phyloP scores from a whole-genome alignment of 2,797 vertebrate genomes.

The Coregonus sp. region DNA sequence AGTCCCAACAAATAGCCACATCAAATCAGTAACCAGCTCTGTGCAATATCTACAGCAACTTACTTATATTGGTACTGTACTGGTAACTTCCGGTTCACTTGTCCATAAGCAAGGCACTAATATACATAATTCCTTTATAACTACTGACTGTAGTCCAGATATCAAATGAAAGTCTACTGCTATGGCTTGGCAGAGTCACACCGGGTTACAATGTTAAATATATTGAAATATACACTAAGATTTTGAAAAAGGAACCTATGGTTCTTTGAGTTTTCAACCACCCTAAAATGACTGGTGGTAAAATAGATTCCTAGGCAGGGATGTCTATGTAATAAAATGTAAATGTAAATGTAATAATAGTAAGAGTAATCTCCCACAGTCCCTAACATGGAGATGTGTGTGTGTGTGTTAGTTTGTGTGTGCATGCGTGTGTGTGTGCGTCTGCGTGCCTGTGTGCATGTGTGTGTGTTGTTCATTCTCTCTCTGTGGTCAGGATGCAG shows the following conservation, averaged over 20 bases:
- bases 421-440: neutral
- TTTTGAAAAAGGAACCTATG: neutral
- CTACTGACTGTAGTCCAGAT: too few species aligned
- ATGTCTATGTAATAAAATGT: neutral
- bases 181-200: neutral
- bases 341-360: neutral
- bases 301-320: neutral
- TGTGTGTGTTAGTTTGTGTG: constrained; percentile 19
- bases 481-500: constrained; percentile 38
- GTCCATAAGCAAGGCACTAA: too few species aligned
- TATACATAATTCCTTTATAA: too few species aligned
- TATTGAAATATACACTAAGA: neutral
- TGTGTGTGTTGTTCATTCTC: constrained; percentile 38
- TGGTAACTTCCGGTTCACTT: too few species aligned
- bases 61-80: too few species aligned
- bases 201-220: neutral
- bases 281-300: neutral
- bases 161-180: neutral
- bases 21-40: constrained; percentile 16
- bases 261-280: neutral
- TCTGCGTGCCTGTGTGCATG: constrained; percentile 1
- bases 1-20: neutral
- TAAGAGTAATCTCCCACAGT: neutral
- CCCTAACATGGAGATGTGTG: constrained; percentile 15
- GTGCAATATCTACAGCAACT: too few species aligned